phyloP scores from a whole-genome alignment of 2,113 vertebrate genomes.

The Psittacus erithacus region DNA sequence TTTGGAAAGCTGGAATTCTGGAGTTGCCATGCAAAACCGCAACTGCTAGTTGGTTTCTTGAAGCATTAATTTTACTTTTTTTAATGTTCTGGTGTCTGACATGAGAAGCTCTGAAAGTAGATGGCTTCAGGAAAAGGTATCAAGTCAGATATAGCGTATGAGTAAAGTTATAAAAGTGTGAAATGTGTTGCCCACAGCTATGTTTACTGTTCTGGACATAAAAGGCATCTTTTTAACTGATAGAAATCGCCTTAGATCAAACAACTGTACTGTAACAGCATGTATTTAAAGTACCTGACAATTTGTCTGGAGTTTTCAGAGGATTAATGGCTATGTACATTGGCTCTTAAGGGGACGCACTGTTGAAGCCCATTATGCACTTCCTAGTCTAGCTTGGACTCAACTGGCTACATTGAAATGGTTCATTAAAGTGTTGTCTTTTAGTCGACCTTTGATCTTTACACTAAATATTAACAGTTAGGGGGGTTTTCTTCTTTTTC shows the following conservation, averaged over 20 bases:
- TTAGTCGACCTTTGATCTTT: background rate
- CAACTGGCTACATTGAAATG: background rate
- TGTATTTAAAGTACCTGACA: background rate
- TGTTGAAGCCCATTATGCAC: background rate
- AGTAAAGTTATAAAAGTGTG: background rate
- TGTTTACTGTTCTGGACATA: background rate
- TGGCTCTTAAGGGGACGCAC: background rate
- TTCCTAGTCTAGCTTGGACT: background rate
- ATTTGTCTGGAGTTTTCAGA: background rate
- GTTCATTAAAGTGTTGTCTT: background rate
- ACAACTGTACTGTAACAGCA: background rate
- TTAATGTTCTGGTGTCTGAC: background rate
- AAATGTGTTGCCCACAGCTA: background rate
- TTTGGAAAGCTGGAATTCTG: background rate
- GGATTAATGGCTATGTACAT: background rate
- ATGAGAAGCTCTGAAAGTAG: background rate
- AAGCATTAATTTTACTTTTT: background rate
- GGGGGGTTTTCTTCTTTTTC: background rate
- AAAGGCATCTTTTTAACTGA: background rate
- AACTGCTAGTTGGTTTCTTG: background rate
- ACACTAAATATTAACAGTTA: background rate
- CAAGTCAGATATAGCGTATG: background rate
- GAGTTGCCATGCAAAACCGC: background rate
- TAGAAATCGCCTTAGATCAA: background rate
- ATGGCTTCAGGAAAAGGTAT: background rate